Evolutionary conservation across 2,888 invertebrate genomes (phyloP).

Genomic region (Abscondita cerata): DNA sequence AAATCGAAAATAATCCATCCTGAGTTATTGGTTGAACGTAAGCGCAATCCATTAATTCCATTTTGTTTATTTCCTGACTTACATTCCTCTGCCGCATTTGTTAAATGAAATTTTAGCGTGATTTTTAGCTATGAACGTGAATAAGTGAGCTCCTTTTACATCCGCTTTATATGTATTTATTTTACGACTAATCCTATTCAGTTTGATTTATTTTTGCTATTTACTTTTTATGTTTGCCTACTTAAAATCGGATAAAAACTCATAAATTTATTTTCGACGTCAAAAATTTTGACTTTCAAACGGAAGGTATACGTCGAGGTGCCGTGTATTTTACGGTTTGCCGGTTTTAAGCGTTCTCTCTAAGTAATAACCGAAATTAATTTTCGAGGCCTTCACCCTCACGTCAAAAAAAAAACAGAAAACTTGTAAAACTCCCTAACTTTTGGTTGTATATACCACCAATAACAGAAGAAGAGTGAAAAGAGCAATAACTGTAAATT

Average conservation of each 20-base stretch:
- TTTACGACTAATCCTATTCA: constrained; percentile 32
- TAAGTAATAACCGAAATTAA: constrained; percentile 7
- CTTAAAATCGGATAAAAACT: neutral
- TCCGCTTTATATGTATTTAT: constrained; percentile 28
- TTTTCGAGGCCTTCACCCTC: neutral
- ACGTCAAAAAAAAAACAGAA: constrained; percentile 11
- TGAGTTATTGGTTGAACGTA: constrained; percentile 25
- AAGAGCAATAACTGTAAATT: constrained; percentile 24
- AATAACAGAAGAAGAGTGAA: constrained; percentile 5
- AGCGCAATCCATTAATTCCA: constrained; percentile 25
- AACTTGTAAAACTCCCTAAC: constrained; percentile 6
- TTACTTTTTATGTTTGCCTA: constrained; percentile 23
- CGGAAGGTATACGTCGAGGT: neutral
- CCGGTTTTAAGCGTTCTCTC: neutral
- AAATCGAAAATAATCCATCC: constrained; percentile 26
- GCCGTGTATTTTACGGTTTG: neutral
- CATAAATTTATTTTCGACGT: constrained; percentile 1
- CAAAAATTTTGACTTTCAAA: neutral
- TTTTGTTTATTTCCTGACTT: constrained; percentile 33
- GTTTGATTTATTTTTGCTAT: constrained; percentile 28
- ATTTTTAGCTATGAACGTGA: constrained; percentile 23
- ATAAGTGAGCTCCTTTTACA: constrained; percentile 23
- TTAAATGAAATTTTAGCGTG: constrained; percentile 34
- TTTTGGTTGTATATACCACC: neutral
- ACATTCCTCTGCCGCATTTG: constrained; percentile 26